phyloP scores from a whole-genome alignment of 2,113 vertebrate genomes.

The Chionodraco myersi region DNA sequence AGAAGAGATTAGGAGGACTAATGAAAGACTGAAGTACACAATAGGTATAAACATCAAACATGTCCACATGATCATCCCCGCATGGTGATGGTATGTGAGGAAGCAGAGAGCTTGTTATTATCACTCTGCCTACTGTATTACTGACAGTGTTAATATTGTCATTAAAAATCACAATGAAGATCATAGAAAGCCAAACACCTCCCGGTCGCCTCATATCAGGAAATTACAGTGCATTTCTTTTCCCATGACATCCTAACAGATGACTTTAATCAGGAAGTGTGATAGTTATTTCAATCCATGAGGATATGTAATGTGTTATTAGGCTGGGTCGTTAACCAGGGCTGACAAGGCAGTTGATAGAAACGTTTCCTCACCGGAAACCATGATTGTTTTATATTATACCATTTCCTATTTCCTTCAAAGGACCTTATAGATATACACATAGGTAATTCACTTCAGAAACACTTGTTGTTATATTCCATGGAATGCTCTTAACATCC shows the following conservation, averaged over 20 bases:
- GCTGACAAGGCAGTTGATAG: constrained; percentile 24
- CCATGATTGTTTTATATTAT: not conserved
- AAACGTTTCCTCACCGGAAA: constrained; percentile 5
- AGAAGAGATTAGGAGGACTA: not conserved
- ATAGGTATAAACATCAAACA: not conserved
- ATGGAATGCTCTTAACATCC: no score
- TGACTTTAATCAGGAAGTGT: constrained; percentile 36
- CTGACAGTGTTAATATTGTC: constrained; percentile 56
- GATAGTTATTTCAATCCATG: constrained; percentile 27
- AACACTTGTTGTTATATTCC: no score
- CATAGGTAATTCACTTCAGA: no score
- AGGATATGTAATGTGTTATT: constrained; percentile 33
- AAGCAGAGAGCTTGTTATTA: constrained; percentile 29
- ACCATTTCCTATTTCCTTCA: not conserved
- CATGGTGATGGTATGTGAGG: not conserved
- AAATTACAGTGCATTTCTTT: constrained; percentile 48
- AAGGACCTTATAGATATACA: not conserved
- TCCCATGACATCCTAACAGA: constrained; percentile 32
- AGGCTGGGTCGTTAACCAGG: constrained; percentile 20
- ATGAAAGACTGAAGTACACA: not conserved
- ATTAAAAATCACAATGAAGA: constrained; percentile 53
- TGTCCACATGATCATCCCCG: not conserved
- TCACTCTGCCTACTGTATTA: constrained; percentile 32
- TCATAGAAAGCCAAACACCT: constrained; percentile 21
- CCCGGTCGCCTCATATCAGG: not conserved